phyloP scores from a whole-genome alignment of 53 echinoderm and acorn worm species.

The Luidia sarsii region DNA sequence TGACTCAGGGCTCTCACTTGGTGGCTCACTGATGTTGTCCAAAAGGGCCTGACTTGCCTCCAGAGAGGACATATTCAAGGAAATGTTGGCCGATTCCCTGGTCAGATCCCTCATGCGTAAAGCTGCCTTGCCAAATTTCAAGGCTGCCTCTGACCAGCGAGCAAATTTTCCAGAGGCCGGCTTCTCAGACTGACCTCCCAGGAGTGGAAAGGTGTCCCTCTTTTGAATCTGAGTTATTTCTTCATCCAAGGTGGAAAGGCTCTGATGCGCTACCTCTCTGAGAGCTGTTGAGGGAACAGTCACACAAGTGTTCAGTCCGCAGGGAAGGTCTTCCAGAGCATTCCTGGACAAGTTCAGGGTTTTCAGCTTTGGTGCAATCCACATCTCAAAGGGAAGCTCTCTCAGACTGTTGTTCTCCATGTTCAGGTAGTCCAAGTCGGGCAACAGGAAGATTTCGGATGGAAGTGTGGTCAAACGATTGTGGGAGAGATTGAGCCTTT shows the following conservation, averaged over 20 bases:
- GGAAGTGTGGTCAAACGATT: constrained; percentile 75
- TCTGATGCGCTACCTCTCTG: constrained; percentile 11
- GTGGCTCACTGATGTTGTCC: not conserved
- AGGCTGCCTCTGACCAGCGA: constrained; percentile 23
- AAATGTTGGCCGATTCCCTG: constrained; percentile 9
- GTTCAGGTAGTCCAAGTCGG: constrained; percentile 68
- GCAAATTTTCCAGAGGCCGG: constrained; percentile 23
- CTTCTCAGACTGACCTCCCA: constrained; percentile 23
- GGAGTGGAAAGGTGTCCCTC: constrained; percentile 38
- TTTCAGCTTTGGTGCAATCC: constrained; percentile 87
- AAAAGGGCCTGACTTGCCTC: not conserved
- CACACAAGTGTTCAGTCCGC: constrained; percentile 23
- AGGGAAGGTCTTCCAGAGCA: constrained; percentile 75
- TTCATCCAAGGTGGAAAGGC: constrained; percentile 21
- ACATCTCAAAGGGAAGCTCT: constrained; percentile 92
- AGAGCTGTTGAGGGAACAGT: constrained; percentile 1
- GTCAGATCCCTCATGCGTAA: constrained; percentile 21
- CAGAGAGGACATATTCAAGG: constrained; percentile 19
- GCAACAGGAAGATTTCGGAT: constrained; percentile 74
- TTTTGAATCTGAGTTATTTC: constrained; percentile 15
- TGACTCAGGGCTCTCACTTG: constrained; percentile 20
- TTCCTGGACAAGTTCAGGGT: constrained; percentile 80
- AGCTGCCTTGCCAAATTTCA: constrained; percentile 48
- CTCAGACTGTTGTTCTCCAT: constrained; percentile 71
- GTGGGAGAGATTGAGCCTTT: constrained; percentile 69